These are phyloP conservation scores for Microtus ochrogaster DNA, from an alignment of 2,113 vertebrate genomes.

Conservation along the genomic window DNA sequence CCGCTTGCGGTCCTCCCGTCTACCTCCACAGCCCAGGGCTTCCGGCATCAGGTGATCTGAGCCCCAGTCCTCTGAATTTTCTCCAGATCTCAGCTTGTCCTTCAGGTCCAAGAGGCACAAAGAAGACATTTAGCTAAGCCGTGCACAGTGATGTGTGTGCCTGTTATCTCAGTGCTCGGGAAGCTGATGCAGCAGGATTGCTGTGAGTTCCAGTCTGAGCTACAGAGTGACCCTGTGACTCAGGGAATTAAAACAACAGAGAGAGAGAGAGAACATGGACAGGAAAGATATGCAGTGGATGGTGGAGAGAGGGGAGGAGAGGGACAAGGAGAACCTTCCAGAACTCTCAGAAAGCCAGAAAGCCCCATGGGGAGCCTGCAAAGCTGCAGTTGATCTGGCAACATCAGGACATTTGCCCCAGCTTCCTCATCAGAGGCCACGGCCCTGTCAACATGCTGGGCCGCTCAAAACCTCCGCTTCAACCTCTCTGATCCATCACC, in stretches of 20 bases:
- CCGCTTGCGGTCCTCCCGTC: neutral
- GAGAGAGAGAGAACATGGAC: neutral
- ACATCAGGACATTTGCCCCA: too few species aligned
- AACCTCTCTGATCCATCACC: neutral
- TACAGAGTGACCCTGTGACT: neutral
- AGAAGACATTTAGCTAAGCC: neutral
- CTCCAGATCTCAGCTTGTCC: neutral
- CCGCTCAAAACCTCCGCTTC: neutral
- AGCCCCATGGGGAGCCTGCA: accelerated
- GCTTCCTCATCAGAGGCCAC: neutral
- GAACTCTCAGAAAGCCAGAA: neutral
- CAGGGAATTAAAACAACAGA: neutral
- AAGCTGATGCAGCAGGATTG: neutral
- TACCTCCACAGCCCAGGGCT: neutral
- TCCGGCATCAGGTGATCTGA: neutral
- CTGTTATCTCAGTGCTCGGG: neutral
- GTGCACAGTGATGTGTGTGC: accelerated
- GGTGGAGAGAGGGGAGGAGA: too few species aligned
- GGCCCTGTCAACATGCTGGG: too few species aligned
- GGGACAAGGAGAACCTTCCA: neutral
- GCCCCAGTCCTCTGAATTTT: neutral
- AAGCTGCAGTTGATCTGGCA: neutral
- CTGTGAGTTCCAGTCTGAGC: neutral
- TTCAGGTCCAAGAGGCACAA: neutral
- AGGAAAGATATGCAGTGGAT: neutral